Evolutionary conservation across 2,888 invertebrate species (phyloP).

Genomic region (Schrankia costaestrigalis): DNA sequence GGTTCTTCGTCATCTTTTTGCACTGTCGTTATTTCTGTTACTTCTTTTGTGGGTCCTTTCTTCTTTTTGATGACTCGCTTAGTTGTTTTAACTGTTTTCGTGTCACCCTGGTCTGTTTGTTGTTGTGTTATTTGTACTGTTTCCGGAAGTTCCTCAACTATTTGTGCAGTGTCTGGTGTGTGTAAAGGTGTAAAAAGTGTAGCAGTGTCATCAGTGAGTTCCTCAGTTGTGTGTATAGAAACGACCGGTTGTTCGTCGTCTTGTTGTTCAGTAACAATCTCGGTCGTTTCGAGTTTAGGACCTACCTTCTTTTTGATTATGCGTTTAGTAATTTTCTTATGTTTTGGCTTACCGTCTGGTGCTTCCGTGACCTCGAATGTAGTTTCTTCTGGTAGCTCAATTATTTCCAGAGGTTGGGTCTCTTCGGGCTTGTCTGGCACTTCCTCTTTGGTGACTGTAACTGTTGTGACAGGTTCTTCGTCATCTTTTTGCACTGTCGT

Average conservation of each 20-base stretch:
- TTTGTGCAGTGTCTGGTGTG: constrained; percentile 1
- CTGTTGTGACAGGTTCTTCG: neutral
- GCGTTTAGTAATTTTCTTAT: neutral
- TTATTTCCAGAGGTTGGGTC: neutral
- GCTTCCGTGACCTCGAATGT: neutral
- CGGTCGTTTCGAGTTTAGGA: neutral
- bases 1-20: neutral
- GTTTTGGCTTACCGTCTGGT: neutral
- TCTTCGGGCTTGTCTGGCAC: neutral
- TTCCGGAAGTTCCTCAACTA: constrained; percentile 38
- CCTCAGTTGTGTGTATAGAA: neutral
- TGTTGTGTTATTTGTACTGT: constrained; percentile 51
- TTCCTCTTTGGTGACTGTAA: neutral
- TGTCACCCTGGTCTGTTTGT: constrained; percentile 28
- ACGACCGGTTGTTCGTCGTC: neutral
- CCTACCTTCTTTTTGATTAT: neutral
- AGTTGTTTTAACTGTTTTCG: constrained; percentile 18
- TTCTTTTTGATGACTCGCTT: constrained; percentile 29
- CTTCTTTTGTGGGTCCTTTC: constrained; percentile 19
- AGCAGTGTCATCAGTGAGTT: neutral
- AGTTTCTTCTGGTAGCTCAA: neutral
- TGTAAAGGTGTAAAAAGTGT: neutral
- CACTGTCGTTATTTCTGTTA: neutral
- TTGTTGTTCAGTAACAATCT: neutral
- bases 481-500: neutral